Percentiles rank a stretch among this genome's conserved stretches.
phyloP scores from a whole-genome alignment of 1,140 invertebrate species.

The Zaprionus kolodkinae region DNA sequence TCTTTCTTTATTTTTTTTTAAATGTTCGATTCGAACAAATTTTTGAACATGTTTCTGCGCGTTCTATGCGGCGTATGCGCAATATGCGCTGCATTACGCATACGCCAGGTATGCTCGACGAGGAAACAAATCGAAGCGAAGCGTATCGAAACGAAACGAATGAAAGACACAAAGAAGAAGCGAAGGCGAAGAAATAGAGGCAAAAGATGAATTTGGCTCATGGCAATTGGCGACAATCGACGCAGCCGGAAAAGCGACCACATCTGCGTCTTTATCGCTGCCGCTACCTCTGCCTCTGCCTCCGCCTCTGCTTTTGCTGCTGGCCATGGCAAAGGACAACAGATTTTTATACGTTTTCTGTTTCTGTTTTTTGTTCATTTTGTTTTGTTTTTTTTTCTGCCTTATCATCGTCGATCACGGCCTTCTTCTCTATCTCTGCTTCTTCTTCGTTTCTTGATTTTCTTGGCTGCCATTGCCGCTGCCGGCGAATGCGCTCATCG shows the following conservation, averaged over 20 bases:
- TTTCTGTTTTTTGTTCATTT: neutral
- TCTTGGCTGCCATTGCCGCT: conserved; percentile 30
- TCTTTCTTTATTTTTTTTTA: neutral
- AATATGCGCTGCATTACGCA: conserved; percentile 60
- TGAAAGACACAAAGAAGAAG: neutral
- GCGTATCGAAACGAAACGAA: neutral
- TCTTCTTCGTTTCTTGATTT: neutral
- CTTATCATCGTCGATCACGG: conserved; percentile 58
- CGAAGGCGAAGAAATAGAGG: neutral
- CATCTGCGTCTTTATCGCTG: conserved; percentile 6
- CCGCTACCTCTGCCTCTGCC: no score
- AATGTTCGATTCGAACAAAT: neutral
- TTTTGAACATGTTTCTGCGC: conserved; percentile 9
- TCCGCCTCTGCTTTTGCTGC: neutral
- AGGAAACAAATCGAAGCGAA: conserved; percentile 13
- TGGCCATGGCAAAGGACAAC: conserved; percentile 63
- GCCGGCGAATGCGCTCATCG: conserved; percentile 70
- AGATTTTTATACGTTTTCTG: conserved; percentile 30
- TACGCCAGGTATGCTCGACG: conserved; percentile 63
- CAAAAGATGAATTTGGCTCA: conserved; percentile 32
- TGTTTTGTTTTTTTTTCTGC: conserved; percentile 28
- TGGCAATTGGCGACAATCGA: conserved; percentile 21
- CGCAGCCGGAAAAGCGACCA: conserved; percentile 29
- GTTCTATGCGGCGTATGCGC: conserved; percentile 56
- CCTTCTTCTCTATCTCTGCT: conserved; percentile 2